Percentiles rank a stretch among this genome's conserved stretches.
Conservation (phyloP, 2,797 vertebrate genomes). For the Rhinichthys osculus region DNA sequence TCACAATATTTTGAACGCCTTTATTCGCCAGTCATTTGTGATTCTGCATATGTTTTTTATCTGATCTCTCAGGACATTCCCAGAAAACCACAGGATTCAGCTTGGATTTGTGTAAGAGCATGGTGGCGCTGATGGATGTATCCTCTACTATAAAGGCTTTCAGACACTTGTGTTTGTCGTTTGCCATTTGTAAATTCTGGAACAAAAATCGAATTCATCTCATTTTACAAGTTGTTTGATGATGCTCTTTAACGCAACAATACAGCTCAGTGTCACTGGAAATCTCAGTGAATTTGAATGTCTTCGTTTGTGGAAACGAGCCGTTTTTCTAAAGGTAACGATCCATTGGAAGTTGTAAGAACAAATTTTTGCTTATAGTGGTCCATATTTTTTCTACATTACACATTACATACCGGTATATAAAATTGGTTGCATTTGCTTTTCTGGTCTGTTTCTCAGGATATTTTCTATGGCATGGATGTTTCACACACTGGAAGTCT, state of each 20-base stretch:
- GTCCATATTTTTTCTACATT: background rate
- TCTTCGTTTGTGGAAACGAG: slow-evolving; percentile 34
- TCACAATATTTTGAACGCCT: background rate
- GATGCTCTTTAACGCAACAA: slow-evolving; percentile 39
- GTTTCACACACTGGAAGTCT: slow-evolving; percentile 36
- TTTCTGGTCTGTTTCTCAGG: slow-evolving; percentile 28
- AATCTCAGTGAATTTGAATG: slow-evolving; percentile 52
- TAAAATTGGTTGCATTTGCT: background rate
- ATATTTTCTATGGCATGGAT: slow-evolving; percentile 48
- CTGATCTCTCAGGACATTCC: slow-evolving; percentile 13
- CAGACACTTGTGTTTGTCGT: background rate
- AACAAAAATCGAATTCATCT: background rate
- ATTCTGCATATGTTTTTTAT: background rate
- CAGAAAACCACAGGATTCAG: slow-evolving; percentile 46
- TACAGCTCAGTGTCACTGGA: slow-evolving; percentile 55
- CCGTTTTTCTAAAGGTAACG: slow-evolving; percentile 45
- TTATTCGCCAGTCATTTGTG: background rate
- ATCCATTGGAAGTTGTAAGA: background rate
- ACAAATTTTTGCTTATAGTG: background rate
- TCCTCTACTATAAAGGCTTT: slow-evolving; percentile 69
- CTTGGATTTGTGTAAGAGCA: slow-evolving; percentile 79
- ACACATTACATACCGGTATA: background rate
- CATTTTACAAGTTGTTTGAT: background rate
- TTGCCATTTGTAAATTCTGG: background rate
- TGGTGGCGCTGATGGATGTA: slow-evolving; percentile 86